Base-by-base conservation (phyloP, 1,140 invertebrate species). In the Drosophila nigromelanica region DNA sequence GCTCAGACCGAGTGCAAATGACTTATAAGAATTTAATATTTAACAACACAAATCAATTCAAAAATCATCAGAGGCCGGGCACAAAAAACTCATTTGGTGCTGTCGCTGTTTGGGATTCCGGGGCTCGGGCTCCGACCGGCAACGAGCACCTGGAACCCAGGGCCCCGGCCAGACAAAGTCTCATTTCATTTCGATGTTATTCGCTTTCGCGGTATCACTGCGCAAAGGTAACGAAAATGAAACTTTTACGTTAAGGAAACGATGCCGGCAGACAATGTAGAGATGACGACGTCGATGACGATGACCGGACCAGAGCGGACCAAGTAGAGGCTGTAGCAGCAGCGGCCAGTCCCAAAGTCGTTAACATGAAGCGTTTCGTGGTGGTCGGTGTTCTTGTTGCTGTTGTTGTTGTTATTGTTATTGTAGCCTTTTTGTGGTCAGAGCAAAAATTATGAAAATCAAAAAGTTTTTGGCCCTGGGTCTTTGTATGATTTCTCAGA, bases 11-110 rank as follows among this genome's bases (percentile, higher is more conserved):
- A 86, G 86, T 90, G 86, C 86, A 90, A 90, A 90, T 90, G 87
- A 90, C 86, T 90, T 90, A 90, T 90, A 90, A 90, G 86, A 90
- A 90, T 90, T 90, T 90, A 90, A 90, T 90, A 90, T 90, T 90
- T 90, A 90, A 90, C 86, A 90, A 90, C 86, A 90, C 87, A 90
- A 90, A 90, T 90, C 86, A 90, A 90, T 90, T 90, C 87, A 82
- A 90, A 90, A 90, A 90, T 90, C 86, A 86, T 86, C 78, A 86
- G 78, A 74, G 62, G 37, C 54, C 63, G 37, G 62, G 47, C 51
- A 73, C 61, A 85, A 86, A 86, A 79, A 82, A 77, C 82, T 87
- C 82, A 86, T 86, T 86, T 86, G 82, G 56, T 87, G 82, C 79
- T 78, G 71, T 67, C 55, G 47, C 48, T 37, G 45, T 56, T 73